Base-by-base conservation (phyloP, 2,113 vertebrate species). In the Formicarius rufipectus region DNA sequence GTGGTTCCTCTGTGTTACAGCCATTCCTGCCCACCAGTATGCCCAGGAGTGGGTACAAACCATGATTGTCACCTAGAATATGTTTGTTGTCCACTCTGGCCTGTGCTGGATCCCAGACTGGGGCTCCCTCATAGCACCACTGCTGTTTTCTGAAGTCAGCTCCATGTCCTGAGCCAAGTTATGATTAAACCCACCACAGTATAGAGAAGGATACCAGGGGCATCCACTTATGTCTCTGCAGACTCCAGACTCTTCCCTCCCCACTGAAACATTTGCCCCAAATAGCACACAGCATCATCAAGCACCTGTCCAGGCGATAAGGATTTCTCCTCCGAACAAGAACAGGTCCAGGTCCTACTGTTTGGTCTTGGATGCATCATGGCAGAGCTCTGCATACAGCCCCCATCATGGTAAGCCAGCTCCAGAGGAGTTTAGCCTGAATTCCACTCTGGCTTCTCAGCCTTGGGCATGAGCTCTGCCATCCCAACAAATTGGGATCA, bases 261-360 rank as follows among this genome's bases (percentile, higher is more conserved):
- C 14, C n/a, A 15, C 28, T 40, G 39, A 53, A 53, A 31, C 25
- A 22, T 12, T 37, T 83, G 28, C 19, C 60, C 28, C 1, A 3
- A 23, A 16, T 7, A 17, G 12, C 27, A 84, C 33, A 58, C 28
- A 45, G 10, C 59, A 74, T 39, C 56, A 55, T n/a, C n/a, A 31
- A 58, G 30, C 50, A 66, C 9, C 19, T 55, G 25, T 23, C 30
- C 55, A 10, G 37, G 16, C 12, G 53, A 42, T 16, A 22, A 77
- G 7, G 33, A 27, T 42, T 20, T 52, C n/a, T 55, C 4, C 2
- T 39, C 21, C 24, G 30, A 52, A 28, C 0, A 0, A 62, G 42
- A 69, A 22, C 63, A 76, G 55, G 14, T 12, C 18, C 40, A 20
- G 17, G 15, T 27, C 27, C 31, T 40, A 14, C 27, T 35, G 18